Percentiles rank a stretch among this genome's conserved stretches.
Evolutionary conservation across 1,140 invertebrate species (phyloP).

Genomic region (Drosophila littoralis): DNA sequence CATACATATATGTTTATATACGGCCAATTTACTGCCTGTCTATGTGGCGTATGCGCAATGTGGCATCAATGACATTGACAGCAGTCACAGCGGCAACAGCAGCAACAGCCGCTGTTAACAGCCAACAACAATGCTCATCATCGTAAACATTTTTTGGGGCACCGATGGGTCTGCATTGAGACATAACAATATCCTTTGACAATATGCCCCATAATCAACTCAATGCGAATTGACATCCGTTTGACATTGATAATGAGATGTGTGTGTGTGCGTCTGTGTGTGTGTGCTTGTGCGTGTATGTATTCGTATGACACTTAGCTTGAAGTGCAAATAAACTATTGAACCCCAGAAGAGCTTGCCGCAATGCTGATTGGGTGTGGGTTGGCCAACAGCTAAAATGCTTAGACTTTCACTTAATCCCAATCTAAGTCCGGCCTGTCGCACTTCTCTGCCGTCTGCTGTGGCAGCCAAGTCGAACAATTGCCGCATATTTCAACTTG

Average conservation of each 20-base stretch:
- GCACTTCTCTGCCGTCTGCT: conserved; percentile 10
- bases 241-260: conserved; percentile 78
- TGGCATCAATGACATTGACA: conserved; percentile 65
- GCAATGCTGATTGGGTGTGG: conserved; percentile 17
- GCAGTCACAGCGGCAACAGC: conserved; percentile 35
- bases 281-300: conserved; percentile 4
- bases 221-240: conserved; percentile 76
- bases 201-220: conserved; percentile 76
- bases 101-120: conserved; percentile 57
- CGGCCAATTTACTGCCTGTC: conserved; percentile 51
- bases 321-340: conserved; percentile 54
- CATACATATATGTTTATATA: conserved; percentile 6
- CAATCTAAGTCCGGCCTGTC: neutral
- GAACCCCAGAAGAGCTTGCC: conserved; percentile 30
- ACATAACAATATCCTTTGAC: conserved; percentile 81
- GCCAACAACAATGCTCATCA: conserved; percentile 23
- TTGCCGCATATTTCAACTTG: conserved; percentile 78
- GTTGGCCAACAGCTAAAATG: conserved; percentile 28
- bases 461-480: conserved; percentile 57
- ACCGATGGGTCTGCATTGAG: conserved; percentile 56
- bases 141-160: conserved; percentile 31
- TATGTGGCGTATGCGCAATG: conserved; percentile 72
- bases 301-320: conserved; percentile 41
- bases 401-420: conserved; percentile 46
- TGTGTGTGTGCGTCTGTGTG: conserved; percentile 19